These are phyloP conservation scores for Leptinotarsa texana DNA, from an alignment of 1,140 invertebrate species.

Conservation along the genomic window DNA sequence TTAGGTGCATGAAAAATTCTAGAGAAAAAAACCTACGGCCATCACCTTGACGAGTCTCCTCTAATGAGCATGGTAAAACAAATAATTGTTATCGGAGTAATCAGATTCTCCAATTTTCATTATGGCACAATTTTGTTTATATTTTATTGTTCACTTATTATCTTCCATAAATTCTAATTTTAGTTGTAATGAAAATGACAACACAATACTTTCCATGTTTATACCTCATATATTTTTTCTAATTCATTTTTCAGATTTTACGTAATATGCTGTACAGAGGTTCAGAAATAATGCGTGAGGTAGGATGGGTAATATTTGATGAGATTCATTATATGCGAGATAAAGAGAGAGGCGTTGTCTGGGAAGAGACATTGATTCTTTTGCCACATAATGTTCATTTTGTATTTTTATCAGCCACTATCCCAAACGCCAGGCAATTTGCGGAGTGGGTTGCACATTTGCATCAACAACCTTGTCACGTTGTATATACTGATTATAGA, in stretches of 20 bases:
- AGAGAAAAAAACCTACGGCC: too few relatives aligned
- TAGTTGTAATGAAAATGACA: too few relatives aligned
- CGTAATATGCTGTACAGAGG: constrained; percentile 98
- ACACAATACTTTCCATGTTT: too few relatives aligned
- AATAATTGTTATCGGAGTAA: too few relatives aligned
- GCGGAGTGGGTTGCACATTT: constrained; percentile 98
- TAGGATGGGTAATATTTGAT: constrained; percentile 99
- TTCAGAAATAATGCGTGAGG: constrained; percentile 97
- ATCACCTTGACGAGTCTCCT: too few relatives aligned
- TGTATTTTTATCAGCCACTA: constrained; percentile 98
- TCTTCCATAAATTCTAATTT: too few relatives aligned
- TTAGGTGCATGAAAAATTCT: too few relatives aligned
- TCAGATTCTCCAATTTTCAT: too few relatives aligned
- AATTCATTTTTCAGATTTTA: constrained; percentile 72
- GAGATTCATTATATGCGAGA: constrained; percentile 99
- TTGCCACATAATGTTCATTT: constrained; percentile 97
- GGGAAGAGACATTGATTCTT: constrained; percentile 99
- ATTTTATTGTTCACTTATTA: too few relatives aligned
- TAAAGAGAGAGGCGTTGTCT: constrained; percentile 98
- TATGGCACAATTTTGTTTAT: too few relatives aligned
- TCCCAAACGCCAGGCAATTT: constrained; percentile 98
- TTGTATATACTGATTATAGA: constrained; percentile 98
- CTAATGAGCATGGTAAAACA: too few relatives aligned
- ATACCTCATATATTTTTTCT: too few relatives aligned
- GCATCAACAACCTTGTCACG: constrained; percentile 97